Conservation (phyloP, 92 coral and sea anemone species). For the Metridium senile region DNA sequence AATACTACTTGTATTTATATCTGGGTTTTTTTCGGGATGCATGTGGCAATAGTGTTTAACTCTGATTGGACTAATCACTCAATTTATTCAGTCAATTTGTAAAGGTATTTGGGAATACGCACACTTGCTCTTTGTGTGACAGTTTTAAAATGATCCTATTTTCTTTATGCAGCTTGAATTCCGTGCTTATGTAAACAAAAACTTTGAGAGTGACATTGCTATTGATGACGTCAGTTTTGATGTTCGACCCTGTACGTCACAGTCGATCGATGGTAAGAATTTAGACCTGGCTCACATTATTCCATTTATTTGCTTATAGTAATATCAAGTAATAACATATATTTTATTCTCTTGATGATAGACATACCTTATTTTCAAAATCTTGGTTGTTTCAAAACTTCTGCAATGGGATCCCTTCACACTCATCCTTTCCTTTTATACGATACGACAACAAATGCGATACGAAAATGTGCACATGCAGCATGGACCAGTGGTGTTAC, state of each 20-base stretch:
- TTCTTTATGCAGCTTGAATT: background rate
- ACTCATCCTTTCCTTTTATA: background rate
- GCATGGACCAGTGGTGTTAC: background rate
- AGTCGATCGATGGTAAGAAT: background rate
- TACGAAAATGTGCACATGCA: constrained; percentile 18
- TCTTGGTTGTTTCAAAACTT: constrained; percentile 2
- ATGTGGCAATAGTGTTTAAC: too few species aligned
- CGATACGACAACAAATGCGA: background rate
- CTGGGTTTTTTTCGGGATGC: too few species aligned
- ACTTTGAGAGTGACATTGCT: constrained; percentile 39
- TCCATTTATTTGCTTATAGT: too few species aligned
- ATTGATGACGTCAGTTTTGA: constrained; percentile 41
- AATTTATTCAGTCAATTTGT: too few species aligned
- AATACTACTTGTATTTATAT: too few species aligned
- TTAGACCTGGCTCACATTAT: background rate
- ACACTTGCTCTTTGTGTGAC: too few species aligned
- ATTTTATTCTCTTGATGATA: too few species aligned
- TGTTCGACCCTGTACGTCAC: constrained; percentile 9
- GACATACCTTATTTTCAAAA: background rate
- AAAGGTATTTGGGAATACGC: too few species aligned
- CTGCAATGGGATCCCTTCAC: background rate
- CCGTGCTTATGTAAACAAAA: background rate
- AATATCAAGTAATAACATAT: too few species aligned
- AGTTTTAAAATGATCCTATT: too few species aligned
- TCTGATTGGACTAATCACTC: too few species aligned